Base-by-base conservation (phyloP, 2,888 invertebrate species). In the Nymphalis urticae region DNA sequence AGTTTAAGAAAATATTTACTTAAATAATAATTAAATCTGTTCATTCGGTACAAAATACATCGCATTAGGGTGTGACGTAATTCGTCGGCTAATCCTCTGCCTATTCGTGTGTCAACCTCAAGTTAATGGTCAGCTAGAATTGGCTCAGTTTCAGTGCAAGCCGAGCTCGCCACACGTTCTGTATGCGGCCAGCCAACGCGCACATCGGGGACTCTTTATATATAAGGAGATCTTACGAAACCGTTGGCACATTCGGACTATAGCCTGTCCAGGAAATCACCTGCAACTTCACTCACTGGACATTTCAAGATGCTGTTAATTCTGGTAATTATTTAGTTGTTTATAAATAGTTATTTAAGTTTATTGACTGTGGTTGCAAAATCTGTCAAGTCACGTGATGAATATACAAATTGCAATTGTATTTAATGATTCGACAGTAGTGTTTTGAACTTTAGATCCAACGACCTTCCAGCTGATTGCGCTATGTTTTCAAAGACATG, bases 181-280 rank as follows among this genome's bases (percentile, higher is more conserved):
- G 83, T 80, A 80, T 82, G 80, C 84, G 80, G 76, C 78, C 77
- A 76, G 72, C 77, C 75, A 74, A 78, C 83, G 81, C 85, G 80
- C 80, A 80, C 80, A 80, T 78, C 82, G 82, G 80, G 78, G 80
- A 80, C 85, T 81, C 82, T 83, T 85, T 83, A 86, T 90, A 91
- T 92, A 92, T 88, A 92, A 87, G 83, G 87, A 85, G 82, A 87
- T 86, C 87, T 90, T 90, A 85, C 90, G 85, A 89, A 88, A 92
- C 87, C 88, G 87, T 87, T 85, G 85, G 79, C 92, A 88, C 91
- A 92, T 86, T 91, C 90, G 84, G 84, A 86, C 84, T 80, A 85
- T 84, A 85, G 81, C 82, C 83, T 82, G 88, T 85, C 84, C 91
- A 90, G 92, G 90, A 91, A 90, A 85, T 90, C 84, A 85, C 82